These are phyloP conservation scores for Blera fallax DNA, from an alignment of 2,888 invertebrate species.

Conservation along the genomic window DNA sequence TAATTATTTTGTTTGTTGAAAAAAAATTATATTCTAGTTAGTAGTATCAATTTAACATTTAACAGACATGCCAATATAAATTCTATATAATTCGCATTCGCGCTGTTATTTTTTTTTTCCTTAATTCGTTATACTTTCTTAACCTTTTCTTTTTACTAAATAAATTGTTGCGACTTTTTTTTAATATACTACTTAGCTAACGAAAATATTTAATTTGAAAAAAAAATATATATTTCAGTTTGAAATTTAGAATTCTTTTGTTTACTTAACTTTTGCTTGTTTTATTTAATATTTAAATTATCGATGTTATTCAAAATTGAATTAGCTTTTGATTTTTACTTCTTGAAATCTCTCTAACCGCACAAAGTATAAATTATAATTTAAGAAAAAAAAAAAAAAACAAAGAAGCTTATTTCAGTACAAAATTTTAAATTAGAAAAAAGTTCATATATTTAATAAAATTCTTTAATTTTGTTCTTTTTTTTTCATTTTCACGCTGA, in stretches of 20 bases:
- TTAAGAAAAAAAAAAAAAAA: background rate
- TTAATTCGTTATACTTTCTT: background rate
- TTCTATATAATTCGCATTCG: slow-evolving; percentile 38
- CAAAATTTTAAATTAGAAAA: background rate
- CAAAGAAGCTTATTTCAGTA: background rate
- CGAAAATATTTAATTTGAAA: background rate
- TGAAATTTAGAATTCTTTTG: background rate
- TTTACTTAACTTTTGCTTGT: slow-evolving; percentile 29
- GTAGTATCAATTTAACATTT: slow-evolving; percentile 24
- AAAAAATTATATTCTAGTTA: slow-evolving; percentile 21
- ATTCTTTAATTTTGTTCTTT: slow-evolving; percentile 47
- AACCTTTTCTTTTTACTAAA: slow-evolving; percentile 4
- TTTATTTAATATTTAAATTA: slow-evolving; percentile 6
- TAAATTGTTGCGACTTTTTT: slow-evolving; percentile 1
- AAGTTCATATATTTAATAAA: background rate
- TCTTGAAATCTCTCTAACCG: slow-evolving; percentile 7
- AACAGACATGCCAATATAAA: slow-evolving; percentile 1
- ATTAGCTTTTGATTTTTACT: slow-evolving; percentile 3
- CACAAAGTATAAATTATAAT: slow-evolving; percentile 23
- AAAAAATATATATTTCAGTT: background rate
- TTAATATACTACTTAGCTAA: background rate
- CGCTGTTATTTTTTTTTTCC: slow-evolving; percentile 34
- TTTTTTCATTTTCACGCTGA: slow-evolving; percentile 64
- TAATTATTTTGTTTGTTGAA: slow-evolving; percentile 23
- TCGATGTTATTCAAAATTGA: slow-evolving; percentile 33